phyloP scores from a whole-genome alignment of 2,113 vertebrate genomes.

The Coptodon rendalli region DNA sequence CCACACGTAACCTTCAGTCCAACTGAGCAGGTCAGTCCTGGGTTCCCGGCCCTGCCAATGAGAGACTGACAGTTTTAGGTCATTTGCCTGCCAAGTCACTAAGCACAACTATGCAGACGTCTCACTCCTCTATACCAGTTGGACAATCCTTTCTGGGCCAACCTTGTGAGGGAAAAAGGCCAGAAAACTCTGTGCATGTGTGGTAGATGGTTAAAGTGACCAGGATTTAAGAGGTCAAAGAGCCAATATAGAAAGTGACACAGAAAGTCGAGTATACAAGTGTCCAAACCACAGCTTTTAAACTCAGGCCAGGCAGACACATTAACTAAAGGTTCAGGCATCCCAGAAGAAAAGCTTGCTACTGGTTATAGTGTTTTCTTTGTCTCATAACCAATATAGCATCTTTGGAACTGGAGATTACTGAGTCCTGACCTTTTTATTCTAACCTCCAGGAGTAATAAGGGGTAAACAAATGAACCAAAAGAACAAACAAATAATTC shows the following conservation, averaged over 20 bases:
- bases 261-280: not conserved
- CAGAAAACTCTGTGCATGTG: conserved; percentile 11
- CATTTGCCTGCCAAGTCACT: conserved; percentile 40
- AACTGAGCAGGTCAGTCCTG: not conserved
- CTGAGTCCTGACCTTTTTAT: not conserved
- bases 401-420: not conserved
- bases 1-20: not conserved
- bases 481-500: not conserved
- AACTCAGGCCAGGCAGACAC: not conserved
- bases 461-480: not conserved
- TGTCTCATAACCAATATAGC: not conserved
- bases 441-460: not conserved
- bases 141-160: conserved; percentile 11
- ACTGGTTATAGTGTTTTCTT: not conserved
- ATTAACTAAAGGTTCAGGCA: not conserved
- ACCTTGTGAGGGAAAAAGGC: not conserved
- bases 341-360: not conserved
- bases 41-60: not conserved
- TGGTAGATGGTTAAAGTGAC: not conserved
- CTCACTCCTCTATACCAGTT: conserved; percentile 38
- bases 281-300: not conserved
- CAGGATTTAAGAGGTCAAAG: conserved; percentile 5
- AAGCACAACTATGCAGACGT: conserved; percentile 39
- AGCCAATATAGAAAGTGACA: not conserved
- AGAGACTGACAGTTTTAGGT: conserved; percentile 34